Evolutionary conservation across 2,888 invertebrate species (phyloP).

Genomic region (Lithophane leautieri): DNA sequence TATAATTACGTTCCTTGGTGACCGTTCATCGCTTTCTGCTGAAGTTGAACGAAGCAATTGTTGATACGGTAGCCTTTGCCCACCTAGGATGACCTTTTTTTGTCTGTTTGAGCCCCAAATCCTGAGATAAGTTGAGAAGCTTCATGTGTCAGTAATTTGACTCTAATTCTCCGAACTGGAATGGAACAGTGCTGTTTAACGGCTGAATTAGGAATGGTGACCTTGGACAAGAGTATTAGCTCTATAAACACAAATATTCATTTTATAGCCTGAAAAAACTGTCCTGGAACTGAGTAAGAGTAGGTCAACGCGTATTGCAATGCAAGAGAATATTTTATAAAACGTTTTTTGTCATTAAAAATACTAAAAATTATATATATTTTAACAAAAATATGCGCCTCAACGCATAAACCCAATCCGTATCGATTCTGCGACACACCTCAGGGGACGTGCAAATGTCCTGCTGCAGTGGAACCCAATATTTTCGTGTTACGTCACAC

Average conservation of each 20-base stretch:
- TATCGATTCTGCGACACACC: constrained; percentile 27
- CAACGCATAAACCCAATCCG: neutral
- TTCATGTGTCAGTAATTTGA: neutral
- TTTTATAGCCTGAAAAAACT: neutral
- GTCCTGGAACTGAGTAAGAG: neutral
- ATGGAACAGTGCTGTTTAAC: neutral
- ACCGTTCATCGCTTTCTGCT: no score
- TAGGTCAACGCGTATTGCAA: neutral
- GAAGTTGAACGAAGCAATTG: neutral
- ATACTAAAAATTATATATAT: neutral
- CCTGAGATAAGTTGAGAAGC: neutral
- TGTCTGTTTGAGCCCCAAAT: neutral
- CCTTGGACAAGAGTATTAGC: neutral
- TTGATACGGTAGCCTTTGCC: no score
- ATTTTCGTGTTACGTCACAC: constrained; percentile 30
- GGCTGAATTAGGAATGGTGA: neutral
- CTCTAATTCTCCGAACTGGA: neutral
- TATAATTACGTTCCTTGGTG: no score
- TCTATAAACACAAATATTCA: neutral
- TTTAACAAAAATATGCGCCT: constrained; percentile 14
- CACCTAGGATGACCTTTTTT: neutral
- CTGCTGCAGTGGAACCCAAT: constrained; percentile 49
- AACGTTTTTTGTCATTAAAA: no score
- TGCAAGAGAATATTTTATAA: no score
- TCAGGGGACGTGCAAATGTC: constrained; percentile 42